Conservation (phyloP, 2,888 invertebrate genomes). For the Eucera pruinosa region DNA sequence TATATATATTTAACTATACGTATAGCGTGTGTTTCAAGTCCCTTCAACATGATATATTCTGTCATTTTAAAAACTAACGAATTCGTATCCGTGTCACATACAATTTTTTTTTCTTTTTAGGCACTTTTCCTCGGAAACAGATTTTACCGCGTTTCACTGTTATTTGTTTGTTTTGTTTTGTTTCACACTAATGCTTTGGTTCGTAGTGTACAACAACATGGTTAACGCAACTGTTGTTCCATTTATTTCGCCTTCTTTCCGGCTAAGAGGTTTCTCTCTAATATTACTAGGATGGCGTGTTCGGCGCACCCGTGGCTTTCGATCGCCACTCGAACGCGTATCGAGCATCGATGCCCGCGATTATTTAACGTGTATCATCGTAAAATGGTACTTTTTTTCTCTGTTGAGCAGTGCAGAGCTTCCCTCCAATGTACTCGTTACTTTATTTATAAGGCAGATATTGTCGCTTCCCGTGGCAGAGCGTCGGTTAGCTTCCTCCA, state of each 20-base stretch:
- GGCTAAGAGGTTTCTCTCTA: not conserved
- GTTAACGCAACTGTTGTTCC: conserved; percentile 29
- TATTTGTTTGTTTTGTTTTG: too few species aligned
- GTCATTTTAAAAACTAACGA: conserved; percentile 70
- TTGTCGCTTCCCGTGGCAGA: conserved; percentile 3
- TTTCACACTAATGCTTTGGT: conserved; percentile 68
- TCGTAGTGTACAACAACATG: conserved; percentile 58
- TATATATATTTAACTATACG: conserved; percentile 22
- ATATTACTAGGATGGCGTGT: not conserved
- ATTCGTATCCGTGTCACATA: conserved; percentile 55
- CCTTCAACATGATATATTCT: conserved; percentile 40
- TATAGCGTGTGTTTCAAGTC: conserved; percentile 33
- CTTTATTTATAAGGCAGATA: conserved; percentile 11
- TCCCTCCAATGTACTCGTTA: not conserved
- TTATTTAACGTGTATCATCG: conserved; percentile 1
- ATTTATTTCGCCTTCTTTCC: not conserved
- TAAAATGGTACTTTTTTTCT: not conserved
- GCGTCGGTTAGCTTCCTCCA: not conserved
- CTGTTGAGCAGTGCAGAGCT: conserved; percentile 1
- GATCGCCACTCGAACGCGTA: not conserved
- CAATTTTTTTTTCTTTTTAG: conserved; percentile 73
- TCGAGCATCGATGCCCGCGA: not conserved
- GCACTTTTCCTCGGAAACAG: conserved; percentile 75
- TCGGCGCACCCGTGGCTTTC: not conserved
- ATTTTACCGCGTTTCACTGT: conserved; percentile 45